Evolutionary conservation across 92 coral and sea anemone genomes (phyloP).

Genomic region (Siderastrea siderea): DNA sequence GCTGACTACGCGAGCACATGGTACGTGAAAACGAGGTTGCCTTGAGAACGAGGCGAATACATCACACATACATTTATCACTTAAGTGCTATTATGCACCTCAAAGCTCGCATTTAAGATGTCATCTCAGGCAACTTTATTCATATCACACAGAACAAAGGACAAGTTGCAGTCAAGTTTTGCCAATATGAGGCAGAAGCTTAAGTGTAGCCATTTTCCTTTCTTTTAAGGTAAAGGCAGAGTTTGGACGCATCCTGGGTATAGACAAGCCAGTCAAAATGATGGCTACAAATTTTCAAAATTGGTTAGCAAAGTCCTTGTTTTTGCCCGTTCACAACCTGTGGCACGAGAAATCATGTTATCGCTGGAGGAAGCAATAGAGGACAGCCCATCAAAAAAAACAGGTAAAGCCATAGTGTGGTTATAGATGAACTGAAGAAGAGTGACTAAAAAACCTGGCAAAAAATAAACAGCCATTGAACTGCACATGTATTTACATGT

Average conservation of each 20-base stretch:
- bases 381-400: slow-evolving; percentile 27
- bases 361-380: slow-evolving; percentile 12
- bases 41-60: too few species aligned
- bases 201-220: not conserved
- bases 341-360: not conserved
- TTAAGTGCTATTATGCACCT: too few species aligned
- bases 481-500: too few species aligned
- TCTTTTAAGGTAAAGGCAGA: slow-evolving; percentile 10
- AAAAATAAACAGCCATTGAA: too few species aligned
- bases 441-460: too few species aligned
- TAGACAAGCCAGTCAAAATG: slow-evolving; percentile 20
- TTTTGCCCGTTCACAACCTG: slow-evolving; percentile 16
- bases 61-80: too few species aligned
- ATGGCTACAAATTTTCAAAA: not conserved
- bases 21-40: too few species aligned
- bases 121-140: not conserved
- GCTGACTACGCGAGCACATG: too few species aligned
- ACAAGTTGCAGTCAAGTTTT: too few species aligned
- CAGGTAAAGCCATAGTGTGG: not conserved
- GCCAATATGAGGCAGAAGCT: not conserved
- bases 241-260: slow-evolving; percentile 38
- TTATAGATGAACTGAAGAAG: too few species aligned
- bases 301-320: slow-evolving; percentile 27
- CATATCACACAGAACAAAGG: too few species aligned
- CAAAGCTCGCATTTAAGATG: not conserved